A percentile compares a stretch with the other conserved stretches of the same genome.
Conservation (phyloP, 2,888 invertebrate species). For the Apotomis capreana region DNA sequence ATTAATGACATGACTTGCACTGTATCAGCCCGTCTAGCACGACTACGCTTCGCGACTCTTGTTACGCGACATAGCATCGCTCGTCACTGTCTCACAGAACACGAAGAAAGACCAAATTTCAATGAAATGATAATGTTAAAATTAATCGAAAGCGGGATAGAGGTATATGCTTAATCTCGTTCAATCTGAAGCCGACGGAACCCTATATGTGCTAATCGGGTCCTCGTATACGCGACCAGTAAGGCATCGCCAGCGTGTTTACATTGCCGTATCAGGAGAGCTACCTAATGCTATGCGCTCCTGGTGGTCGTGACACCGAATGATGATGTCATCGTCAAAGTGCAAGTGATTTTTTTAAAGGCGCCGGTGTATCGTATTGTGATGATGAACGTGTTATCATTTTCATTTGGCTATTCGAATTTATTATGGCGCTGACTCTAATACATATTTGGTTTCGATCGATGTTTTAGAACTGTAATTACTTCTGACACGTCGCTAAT, state of each 20-base stretch:
- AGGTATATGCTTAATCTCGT: too few relatives aligned
- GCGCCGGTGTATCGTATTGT: slow-evolving; percentile 48
- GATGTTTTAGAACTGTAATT: too few relatives aligned
- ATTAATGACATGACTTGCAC: too few relatives aligned
- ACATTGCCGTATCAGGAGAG: slow-evolving; percentile 66
- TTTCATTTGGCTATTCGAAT: neutral
- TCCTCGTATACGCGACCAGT: slow-evolving; percentile 49
- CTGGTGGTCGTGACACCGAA: slow-evolving; percentile 70
- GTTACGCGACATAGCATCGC: too few relatives aligned
- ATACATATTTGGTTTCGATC: too few relatives aligned
- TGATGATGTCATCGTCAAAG: slow-evolving; percentile 70
- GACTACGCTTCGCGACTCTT: too few relatives aligned
- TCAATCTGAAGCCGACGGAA: neutral
- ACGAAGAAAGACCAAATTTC: too few relatives aligned
- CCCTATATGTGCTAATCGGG: slow-evolving; percentile 24
- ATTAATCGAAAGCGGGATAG: too few relatives aligned
- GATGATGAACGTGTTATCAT: slow-evolving; percentile 32
- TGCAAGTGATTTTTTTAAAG: slow-evolving; percentile 47
- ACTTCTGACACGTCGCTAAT: too few relatives aligned
- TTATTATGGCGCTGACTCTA: neutral
- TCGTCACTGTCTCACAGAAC: too few relatives aligned
- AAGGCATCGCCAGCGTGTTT: slow-evolving; percentile 61
- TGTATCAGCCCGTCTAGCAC: too few relatives aligned
- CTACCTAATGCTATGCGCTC: slow-evolving; percentile 65
- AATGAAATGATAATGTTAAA: too few relatives aligned